Base-by-base conservation (phyloP, 2,797 vertebrate genomes). In the Pangasius djambal region DNA sequence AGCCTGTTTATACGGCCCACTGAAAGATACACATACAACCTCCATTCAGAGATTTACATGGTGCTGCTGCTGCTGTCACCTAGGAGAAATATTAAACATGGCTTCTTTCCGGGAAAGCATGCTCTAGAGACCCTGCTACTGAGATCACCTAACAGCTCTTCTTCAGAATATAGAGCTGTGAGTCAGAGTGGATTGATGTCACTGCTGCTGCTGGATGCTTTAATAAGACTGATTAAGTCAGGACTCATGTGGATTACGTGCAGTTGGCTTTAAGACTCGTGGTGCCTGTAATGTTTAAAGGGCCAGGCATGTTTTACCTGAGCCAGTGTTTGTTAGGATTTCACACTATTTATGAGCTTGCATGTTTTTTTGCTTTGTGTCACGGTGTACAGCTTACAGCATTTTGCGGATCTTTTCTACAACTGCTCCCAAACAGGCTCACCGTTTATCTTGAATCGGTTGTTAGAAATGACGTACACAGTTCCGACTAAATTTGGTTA, bases 51-150 rank as follows among this genome's bases (percentile, higher is more conserved):
- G 87, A 87, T 91, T 92, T 91, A 89, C 85, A 88, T 28, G n/a
- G 69, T 79, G 74, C 57, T 87, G 31, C 84, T 87, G 31, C 84
- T 85, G 89, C 85, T 87, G 91, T 92, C 88, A 90, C 91, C 88
- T 83, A 87, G 89, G 90, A 90, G 87, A 92, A 91, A 91, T 87
- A 87, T 88, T 88, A 87, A 92, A 91, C 91, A 90, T 86, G 52
- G 61, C 83, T 86, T 75, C 55, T 86, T 91, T 92, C 91, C 83
- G 87, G 89, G 85, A 92, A 92, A 88, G 77, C 22, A 12, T 50
- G 52, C 90, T 89, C 87, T 85, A 6, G 86, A 90, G 89, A 82
- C 37, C 65, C 22, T 61, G 86, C 63, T 44, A 79, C 65, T 86
- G 88, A 91, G 83, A 84, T 89, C 88, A 91, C 67, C 79, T 74